phyloP scores from a whole-genome alignment of 2,797 vertebrate genomes.

The Pantherophis vulpinus region DNA sequence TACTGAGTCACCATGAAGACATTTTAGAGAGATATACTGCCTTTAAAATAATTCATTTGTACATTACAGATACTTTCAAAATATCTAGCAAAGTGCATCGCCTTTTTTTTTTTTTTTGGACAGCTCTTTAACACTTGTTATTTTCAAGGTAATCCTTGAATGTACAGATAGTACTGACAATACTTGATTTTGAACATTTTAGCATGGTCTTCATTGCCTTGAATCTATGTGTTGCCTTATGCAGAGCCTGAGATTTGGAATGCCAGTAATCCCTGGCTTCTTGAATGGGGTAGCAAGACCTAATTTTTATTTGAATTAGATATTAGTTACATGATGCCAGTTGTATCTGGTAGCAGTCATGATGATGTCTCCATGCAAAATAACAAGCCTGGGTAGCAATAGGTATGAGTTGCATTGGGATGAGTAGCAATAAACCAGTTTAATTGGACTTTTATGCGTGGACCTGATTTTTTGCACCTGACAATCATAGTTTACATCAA shows the following conservation, averaged over 20 bases:
- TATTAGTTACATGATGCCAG: not conserved
- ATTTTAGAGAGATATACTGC: slow-evolving; percentile 41
- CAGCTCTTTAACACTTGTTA: not conserved
- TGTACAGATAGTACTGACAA: not conserved
- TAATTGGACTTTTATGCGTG: too few relatives aligned
- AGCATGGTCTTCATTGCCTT: not conserved
- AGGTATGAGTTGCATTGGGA: too few relatives aligned
- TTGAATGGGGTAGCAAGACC: not conserved
- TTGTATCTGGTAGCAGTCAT: not conserved
- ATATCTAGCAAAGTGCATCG: slow-evolving; percentile 30
- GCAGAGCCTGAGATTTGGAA: not conserved
- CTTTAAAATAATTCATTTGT: slow-evolving; percentile 44
- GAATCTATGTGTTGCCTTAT: not conserved
- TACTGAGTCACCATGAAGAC: slow-evolving; percentile 45
- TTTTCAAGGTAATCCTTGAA: not conserved
- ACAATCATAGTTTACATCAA: not conserved
- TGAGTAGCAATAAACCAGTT: too few relatives aligned
- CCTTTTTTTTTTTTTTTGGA: not conserved
- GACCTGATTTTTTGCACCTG: not conserved
- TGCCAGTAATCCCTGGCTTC: not conserved
- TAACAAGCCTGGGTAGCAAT: too few relatives aligned
- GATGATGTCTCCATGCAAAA: not conserved
- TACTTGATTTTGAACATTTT: not conserved
- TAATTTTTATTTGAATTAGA: not conserved
- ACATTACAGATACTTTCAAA: slow-evolving; percentile 14